phyloP scores from a whole-genome alignment of 1,140 invertebrate genomes.

The Anastrepha obliqua region DNA sequence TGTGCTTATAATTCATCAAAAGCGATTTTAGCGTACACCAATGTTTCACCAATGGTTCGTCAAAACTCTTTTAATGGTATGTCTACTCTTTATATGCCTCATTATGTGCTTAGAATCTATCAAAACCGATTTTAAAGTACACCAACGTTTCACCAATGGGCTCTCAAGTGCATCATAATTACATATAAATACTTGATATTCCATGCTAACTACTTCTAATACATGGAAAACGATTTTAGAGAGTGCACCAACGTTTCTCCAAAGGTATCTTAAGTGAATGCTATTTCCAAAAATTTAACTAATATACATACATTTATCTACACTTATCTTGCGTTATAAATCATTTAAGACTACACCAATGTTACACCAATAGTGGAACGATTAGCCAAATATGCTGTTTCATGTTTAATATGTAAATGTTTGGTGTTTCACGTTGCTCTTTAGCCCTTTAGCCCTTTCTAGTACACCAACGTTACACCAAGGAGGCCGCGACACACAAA shows the following conservation, averaged over 20 bases:
- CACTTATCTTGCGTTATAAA: neutral
- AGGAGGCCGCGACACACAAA: neutral
- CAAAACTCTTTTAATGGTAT: neutral
- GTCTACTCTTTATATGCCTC: neutral
- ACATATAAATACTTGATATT: too few species aligned
- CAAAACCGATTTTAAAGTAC: neutral
- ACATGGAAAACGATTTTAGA: neutral
- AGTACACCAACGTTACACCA: neutral
- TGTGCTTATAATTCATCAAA: neutral
- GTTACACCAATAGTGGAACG: too few species aligned
- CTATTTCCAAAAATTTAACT: neutral
- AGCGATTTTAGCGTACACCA: neutral
- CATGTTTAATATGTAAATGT: too few species aligned
- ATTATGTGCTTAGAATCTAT: neutral
- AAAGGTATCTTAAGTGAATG: neutral
- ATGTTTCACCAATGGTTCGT: neutral
- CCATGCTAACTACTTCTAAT: too few species aligned
- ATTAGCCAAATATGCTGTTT: too few species aligned
- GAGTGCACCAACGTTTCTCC: conserved; percentile 29
- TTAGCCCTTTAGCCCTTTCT: neutral
- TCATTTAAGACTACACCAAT: too few species aligned
- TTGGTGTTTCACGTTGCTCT: too few species aligned
- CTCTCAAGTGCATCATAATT: too few species aligned
- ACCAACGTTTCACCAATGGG: neutral
- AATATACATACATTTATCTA: too few species aligned